Conservation (phyloP, 2,888 invertebrate genomes). For the Noctua comes region DNA sequence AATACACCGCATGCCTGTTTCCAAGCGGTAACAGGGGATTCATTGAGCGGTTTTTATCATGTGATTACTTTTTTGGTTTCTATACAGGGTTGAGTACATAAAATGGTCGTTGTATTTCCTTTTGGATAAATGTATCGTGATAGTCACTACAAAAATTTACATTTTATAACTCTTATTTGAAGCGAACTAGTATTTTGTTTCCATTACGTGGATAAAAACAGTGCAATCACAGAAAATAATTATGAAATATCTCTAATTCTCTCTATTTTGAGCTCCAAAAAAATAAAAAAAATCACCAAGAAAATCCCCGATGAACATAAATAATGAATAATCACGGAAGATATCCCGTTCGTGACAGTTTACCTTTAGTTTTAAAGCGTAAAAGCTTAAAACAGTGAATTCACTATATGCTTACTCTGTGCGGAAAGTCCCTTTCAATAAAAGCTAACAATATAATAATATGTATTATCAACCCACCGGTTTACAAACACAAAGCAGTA, state of each 20-base stretch:
- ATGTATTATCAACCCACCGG: background rate
- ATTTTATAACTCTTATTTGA: background rate
- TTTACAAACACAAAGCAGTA: constrained; percentile 26
- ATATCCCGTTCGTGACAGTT: too few relatives aligned
- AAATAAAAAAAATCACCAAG: too few relatives aligned
- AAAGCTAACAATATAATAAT: background rate
- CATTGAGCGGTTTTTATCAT: constrained; percentile 35
- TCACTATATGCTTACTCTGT: background rate
- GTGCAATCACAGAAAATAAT: background rate
- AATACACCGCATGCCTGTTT: constrained; percentile 39
- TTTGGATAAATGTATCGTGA: background rate
- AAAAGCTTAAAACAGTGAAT: too few relatives aligned
- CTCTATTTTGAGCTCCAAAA: too few relatives aligned
- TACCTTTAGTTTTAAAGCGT: too few relatives aligned
- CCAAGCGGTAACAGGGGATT: constrained; percentile 22
- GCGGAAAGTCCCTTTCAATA: background rate
- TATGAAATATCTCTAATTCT: too few relatives aligned
- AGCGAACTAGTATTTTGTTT: background rate
- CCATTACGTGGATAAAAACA: background rate
- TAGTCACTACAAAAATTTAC: background rate
- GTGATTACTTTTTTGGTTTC: constrained; percentile 25
- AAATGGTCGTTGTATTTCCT: background rate
- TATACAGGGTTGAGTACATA: background rate
- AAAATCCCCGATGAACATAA: too few relatives aligned
- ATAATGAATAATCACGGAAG: too few relatives aligned